Base-by-base conservation (phyloP, 2,888 invertebrate genomes). In the Atherix ibis region DNA sequence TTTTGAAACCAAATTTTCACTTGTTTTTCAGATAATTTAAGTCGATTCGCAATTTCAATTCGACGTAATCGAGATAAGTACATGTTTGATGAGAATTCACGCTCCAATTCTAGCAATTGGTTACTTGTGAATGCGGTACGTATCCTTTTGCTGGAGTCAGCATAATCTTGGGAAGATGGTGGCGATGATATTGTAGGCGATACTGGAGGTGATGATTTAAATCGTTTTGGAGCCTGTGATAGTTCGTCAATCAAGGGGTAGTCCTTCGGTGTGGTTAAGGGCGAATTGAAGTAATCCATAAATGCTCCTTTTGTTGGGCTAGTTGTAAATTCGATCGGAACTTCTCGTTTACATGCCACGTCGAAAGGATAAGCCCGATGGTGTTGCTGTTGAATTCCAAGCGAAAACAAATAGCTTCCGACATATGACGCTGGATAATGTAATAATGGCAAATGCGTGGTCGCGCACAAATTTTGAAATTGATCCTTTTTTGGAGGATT, bases 1-100 rank as follows among this genome's bases (percentile, higher is more conserved):
- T 92, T 92, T 56, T 92, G 88, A 61, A 92, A 92, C 92, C 91
- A 87, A 44, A 85, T 85, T 58, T 85, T 92, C 42, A 92, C 91
- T 64, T 92, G 92, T 52, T 92, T 94, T 59, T 94, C 94, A 0
- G 87, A 87, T 1, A 94, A 62, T 32, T 82, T 73, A 39, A 92
- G 60, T 43, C 81, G 76, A 18, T 85, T 88, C 4, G 94, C 92
- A 35, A 94, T 92, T 61, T 94, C 91, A 44, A 94, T 92, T 37
- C 92, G 67, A 33, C 92, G 68, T 44, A 92, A 58, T 27, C 92
- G 68, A 0, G 89, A 88, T 22, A 94, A 63, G 52, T 94, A 94
- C 76, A 88, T 89, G 54, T 89, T 92, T 46, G 76, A 62, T 0
- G 83, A 68, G 57, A 92, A 94, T 53, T 91, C 92, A 33, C 88